Evolutionary conservation across 2,113 vertebrate species (phyloP).

Genomic region (Pyrgilauda ruficollis): DNA sequence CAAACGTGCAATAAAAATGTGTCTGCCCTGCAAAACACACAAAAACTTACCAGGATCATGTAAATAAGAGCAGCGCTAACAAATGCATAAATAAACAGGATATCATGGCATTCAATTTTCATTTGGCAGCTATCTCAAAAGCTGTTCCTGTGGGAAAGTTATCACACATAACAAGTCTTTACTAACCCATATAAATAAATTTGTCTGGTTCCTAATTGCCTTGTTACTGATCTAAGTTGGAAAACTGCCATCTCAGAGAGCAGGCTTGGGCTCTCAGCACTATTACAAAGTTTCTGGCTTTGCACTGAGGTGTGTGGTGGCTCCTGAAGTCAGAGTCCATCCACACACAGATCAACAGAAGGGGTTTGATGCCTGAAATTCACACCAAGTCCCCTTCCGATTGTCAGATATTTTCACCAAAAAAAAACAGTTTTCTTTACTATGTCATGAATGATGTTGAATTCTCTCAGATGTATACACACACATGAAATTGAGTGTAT

Average conservation of each 20-base stretch:
- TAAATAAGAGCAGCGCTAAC: conserved; percentile 49
- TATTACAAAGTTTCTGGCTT: neutral
- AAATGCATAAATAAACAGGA: conserved; percentile 45
- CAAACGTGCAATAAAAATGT: neutral
- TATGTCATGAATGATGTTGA: neutral
- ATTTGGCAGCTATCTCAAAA: conserved; percentile 39
- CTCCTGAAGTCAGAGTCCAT: neutral
- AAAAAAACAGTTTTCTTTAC: neutral
- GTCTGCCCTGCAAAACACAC: neutral
- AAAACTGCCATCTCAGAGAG: neutral
- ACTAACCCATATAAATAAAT: conserved; percentile 37
- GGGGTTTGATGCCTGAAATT: neutral
- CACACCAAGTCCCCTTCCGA: neutral
- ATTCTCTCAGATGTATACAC: neutral
- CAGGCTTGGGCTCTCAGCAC: neutral
- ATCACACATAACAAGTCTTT: conserved; percentile 1
- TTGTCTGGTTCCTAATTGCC: conserved; percentile 9
- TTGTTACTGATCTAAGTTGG: neutral
- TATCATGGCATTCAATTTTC: conserved; percentile 8
- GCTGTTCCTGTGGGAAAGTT: conserved; percentile 31
- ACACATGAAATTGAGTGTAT: neutral
- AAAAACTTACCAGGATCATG: neutral
- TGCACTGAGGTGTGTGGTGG: neutral
- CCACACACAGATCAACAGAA: neutral
- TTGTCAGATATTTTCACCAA: neutral